Base-by-base conservation (phyloP, 2,888 invertebrate species). In the Platycheirus albimanus region DNA sequence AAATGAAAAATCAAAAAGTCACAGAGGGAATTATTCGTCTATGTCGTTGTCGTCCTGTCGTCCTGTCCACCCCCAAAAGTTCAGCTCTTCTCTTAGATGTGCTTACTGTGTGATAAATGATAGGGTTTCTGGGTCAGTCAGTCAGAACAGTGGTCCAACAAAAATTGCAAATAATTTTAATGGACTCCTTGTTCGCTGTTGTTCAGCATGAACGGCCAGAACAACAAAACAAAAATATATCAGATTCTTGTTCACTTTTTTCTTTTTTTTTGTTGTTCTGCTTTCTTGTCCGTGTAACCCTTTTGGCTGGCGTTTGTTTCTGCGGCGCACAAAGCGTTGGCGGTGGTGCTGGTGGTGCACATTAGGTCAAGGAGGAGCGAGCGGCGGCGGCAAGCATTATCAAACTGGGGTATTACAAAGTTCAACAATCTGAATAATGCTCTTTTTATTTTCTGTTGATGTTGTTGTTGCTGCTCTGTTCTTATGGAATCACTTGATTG, bases 381-480 rank as follows among this genome's bases (percentile, higher is more conserved):
- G 41, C 41, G 63, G 19, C 51, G 58, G 43, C 20, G 47, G 15
- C 24, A 33, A 56, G 19, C 51, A 51, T 28, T 75, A 80, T 80
- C 70, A 75, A 80, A 81, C 64, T 81, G 75, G 79, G 75, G 70
- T 80, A 76, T 61, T 70, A 71, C 66, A 76, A 71, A 81, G 81
- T 81, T 81, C 81, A 81, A 81, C 81, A 81, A 77, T 81, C 81
- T 76, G 77, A 66, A 70, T 61, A 63, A 45, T 79, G 72, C 43
- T 61, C 61, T 61, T 61, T 61, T 61, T 61, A 15, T 45, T 61
- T 78, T 66, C 15, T 49, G 15, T 33, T 66, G 76, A 20, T 63
- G 76, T 61, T 36, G 45, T 67, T 58, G 19, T 52, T 72, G n/a
- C 41, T 66, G 3, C 10, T n/a, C n/a, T 33, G 10, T 52, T 58